A percentile compares a stretch with the other conserved stretches of the same genome.
These are phyloP conservation scores for Resseliella maxima DNA, from an alignment of 2,888 invertebrate genomes.

Conservation along the genomic window DNA sequence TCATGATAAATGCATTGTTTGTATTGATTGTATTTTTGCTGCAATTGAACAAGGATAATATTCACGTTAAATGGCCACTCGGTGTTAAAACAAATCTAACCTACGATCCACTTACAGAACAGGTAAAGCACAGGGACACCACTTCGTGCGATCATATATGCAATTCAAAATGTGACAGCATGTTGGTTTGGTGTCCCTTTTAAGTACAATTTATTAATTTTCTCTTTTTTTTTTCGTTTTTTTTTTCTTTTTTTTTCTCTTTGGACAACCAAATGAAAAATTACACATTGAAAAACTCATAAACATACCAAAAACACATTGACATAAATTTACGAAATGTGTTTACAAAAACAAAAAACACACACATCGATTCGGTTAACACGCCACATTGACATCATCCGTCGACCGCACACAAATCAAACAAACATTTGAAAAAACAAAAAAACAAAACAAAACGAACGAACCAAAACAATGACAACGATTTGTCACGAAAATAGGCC, in stretches of 20 bases:
- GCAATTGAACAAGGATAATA: conserved; percentile 96
- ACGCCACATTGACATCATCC: not conserved
- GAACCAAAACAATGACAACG: not conserved
- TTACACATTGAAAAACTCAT: conserved; percentile 20
- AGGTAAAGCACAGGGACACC: conserved; percentile 75
- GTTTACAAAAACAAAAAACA: not conserved
- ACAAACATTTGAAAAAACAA: not conserved
- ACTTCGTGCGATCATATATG: not conserved
- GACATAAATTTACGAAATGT: not conserved
- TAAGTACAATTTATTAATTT: conserved; percentile 60
- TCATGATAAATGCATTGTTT: conserved; percentile 99
- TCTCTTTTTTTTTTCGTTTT: conserved; percentile 58
- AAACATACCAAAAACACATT: conserved; percentile 37
- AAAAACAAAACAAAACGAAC: not conserved
- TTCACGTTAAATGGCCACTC: conserved; percentile 96
- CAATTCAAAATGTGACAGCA: not conserved
- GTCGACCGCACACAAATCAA: not conserved
- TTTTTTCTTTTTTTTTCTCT: conserved; percentile 55
- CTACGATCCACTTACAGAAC: conserved; percentile 88
- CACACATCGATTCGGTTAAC: not conserved
- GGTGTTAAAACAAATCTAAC: conserved; percentile 94
- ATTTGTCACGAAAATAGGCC: conserved; percentile 71
- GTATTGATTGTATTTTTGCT: conserved; percentile 98
- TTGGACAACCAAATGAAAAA: conserved; percentile 29
- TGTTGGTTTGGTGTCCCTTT: conserved; percentile 55